Conservation (phyloP, 2,113 vertebrate species). For the Pterophyllum scalare region DNA sequence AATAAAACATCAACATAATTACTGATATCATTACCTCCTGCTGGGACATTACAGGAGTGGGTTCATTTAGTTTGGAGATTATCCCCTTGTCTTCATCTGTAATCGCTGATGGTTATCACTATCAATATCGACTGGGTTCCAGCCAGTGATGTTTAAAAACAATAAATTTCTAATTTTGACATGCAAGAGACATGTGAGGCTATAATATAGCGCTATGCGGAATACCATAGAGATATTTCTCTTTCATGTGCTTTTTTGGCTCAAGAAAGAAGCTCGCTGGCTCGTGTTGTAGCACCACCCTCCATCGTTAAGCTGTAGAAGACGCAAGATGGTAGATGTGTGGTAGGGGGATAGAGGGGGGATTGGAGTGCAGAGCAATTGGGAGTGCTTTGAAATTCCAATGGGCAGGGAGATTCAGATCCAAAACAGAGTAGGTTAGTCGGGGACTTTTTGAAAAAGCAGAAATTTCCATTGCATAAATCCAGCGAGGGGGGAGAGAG, state of each 20-base stretch:
- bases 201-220: conserved; percentile 7
- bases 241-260: conserved; percentile 51
- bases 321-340: conserved; percentile 19
- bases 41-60: not conserved
- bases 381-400: conserved; percentile 61
- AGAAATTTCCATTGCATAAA: conserved; percentile 47
- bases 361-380: not conserved
- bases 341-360: too few species aligned
- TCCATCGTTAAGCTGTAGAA: conserved; percentile 35
- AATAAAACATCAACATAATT: not conserved
- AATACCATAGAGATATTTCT: conserved; percentile 32
- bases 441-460: conserved; percentile 31
- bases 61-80: conserved; percentile 6
- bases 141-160: not conserved
- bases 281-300: conserved; percentile 3
- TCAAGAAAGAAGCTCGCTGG: conserved; percentile 27
- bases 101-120: not conserved
- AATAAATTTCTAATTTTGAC: not conserved
- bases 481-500: conserved; percentile 8
- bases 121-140: not conserved
- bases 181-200: conserved; percentile 4
- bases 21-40: not conserved
- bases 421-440: conserved; percentile 39
- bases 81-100: not conserved
- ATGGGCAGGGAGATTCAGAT: conserved; percentile 44